A percentile compares a stretch with the other conserved stretches of the same genome.
Evolutionary conservation across 2,113 vertebrate genomes (phyloP).

Genomic region (Erpornis zantholeuca): DNA sequence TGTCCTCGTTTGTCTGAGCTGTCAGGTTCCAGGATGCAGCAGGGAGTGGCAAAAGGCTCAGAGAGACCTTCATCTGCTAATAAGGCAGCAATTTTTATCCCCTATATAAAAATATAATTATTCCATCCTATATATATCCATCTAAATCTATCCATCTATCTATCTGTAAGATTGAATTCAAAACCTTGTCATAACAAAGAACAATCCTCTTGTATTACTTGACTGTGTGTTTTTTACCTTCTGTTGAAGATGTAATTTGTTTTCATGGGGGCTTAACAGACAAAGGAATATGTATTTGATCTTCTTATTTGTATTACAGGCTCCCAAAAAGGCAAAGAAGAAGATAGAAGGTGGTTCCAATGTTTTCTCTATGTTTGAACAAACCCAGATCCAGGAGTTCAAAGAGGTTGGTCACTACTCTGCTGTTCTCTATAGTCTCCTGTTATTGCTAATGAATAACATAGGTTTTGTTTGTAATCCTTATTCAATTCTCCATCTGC

Average conservation of each 20-base stretch:
- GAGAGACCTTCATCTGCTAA: background rate
- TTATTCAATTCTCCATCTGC: slow-evolving; percentile 30
- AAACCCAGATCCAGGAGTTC: slow-evolving; percentile 92
- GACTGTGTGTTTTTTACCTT: background rate
- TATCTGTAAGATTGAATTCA: background rate
- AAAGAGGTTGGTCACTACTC: slow-evolving; percentile 79
- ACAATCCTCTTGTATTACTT: background rate
- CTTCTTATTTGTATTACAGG: slow-evolving; percentile 58
- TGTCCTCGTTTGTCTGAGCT: background rate
- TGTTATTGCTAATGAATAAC: slow-evolving; percentile 20
- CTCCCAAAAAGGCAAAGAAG: slow-evolving; percentile 88
- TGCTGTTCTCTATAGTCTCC: background rate
- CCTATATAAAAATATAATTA: no score
- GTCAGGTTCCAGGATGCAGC: background rate
- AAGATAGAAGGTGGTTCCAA: slow-evolving; percentile 83
- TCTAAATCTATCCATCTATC: background rate
- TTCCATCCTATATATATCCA: background rate
- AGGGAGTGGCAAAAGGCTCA: background rate
- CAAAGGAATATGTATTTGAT: background rate
- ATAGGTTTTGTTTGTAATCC: slow-evolving; percentile 42
- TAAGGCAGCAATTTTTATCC: background rate
- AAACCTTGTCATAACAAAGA: background rate
- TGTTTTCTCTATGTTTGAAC: slow-evolving; percentile 92
- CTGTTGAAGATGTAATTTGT: background rate
- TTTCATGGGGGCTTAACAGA: background rate